phyloP scores from a whole-genome alignment of 2,888 invertebrate genomes.

The Eupithecia insigniata region DNA sequence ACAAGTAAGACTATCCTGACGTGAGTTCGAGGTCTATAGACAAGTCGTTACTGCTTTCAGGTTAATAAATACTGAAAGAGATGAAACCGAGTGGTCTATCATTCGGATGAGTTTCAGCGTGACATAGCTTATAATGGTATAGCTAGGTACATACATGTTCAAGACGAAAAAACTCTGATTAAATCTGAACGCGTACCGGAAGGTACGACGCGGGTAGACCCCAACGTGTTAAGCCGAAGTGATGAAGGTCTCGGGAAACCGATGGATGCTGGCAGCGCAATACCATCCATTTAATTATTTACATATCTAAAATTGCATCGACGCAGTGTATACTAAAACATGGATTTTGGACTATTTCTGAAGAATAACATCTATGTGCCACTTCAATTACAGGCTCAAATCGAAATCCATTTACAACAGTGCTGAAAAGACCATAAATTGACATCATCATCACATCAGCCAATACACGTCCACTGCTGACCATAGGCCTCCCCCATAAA shows the following conservation, averaged over 20 bases:
- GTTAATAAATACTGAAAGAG: constrained; percentile 35
- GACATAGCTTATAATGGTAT: not conserved
- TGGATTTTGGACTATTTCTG: too few species aligned
- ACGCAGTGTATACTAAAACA: too few species aligned
- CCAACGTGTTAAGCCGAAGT: not conserved
- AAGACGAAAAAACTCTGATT: not conserved
- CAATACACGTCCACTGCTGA: too few species aligned
- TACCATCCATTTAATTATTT: too few species aligned
- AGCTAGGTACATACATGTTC: not conserved
- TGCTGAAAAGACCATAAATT: too few species aligned
- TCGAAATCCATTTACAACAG: too few species aligned
- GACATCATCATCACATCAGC: too few species aligned
- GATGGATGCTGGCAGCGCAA: not conserved
- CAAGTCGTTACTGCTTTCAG: constrained; percentile 25
- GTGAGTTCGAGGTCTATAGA: constrained; percentile 7
- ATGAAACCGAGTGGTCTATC: constrained; percentile 29
- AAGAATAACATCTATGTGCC: too few species aligned
- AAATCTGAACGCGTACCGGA: not conserved
- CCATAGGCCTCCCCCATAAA: too few species aligned
- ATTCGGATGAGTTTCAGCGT: constrained; percentile 29
- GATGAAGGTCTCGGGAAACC: not conserved
- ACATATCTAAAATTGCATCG: too few species aligned
- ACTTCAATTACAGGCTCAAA: too few species aligned
- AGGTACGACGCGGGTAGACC: not conserved
- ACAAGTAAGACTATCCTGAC: not conserved